Base-by-base conservation (phyloP, 2,888 invertebrate genomes). In the Julus scanicus region DNA sequence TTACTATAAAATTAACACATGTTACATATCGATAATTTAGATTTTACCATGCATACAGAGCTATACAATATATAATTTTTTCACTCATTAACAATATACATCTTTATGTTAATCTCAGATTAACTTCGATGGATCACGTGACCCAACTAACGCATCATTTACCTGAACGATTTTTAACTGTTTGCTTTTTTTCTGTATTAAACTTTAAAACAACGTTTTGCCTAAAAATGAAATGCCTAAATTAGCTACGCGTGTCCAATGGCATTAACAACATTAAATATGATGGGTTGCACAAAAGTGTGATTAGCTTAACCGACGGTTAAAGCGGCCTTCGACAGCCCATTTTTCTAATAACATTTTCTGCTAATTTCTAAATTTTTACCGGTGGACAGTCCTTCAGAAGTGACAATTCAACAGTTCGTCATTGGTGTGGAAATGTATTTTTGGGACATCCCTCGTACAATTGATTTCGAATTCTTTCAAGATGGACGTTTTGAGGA, bases 1-100 rank as follows among this genome's bases (percentile, higher is more conserved):
- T 80, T 39, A 80, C 80, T 37, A 80, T 80, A 39, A 80, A 80
- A 80, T 80, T 8, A 80, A 80, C 80, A 37, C 80, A 44, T 44
- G 80, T 80, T 80, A 80, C 80, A 71, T 71, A 29, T 11, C 71
- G 29, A 71, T 29, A 71, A 71, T 20, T 71, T 71, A 6, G 20
- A 71, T 29, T 29, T 20, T 8, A 8, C 20, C 20, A 71, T 20
- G 20, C 63, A 71, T 20, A n/a, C 57, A 57, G 57, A 15, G 57
- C 11, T 71, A 20, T 29, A 39, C 53, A 53, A 53, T 53, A 44
- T 53, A 53, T 53, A 29, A 15, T 80, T 80, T 39, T 13, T 15
- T 39, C 80, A 80, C 37, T 80, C 80, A 37, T 80, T 13, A 39
- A 80, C 80, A 80, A 80, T 20, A 63, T 8, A n/a, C n/a, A 63